These are phyloP conservation scores for Caenorhabditis virilis DNA, from an alignment of 2,888 invertebrate species.

Conservation along the genomic window DNA sequence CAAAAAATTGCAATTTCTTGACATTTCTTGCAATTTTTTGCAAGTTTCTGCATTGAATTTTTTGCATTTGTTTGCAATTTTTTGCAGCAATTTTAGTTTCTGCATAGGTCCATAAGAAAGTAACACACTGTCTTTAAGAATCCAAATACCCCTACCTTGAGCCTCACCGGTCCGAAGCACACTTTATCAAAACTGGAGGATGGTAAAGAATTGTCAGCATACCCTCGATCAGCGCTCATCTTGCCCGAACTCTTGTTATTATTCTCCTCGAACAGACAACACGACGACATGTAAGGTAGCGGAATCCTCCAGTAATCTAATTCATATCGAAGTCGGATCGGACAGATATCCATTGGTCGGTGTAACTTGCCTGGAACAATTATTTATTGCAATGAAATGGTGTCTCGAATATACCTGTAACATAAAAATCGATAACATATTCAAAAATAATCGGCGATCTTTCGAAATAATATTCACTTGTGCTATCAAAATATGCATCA, in stretches of 20 bases:
- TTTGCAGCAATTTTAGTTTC: no score
- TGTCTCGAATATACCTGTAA: no score
- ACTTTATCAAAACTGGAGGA: constrained; percentile 61
- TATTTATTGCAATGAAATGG: no score
- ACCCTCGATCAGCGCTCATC: constrained; percentile 27
- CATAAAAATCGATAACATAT: constrained; percentile 61
- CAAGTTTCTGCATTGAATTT: no score
- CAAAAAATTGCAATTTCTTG: no score
- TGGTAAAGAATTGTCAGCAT: constrained; percentile 48
- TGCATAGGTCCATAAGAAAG: no score
- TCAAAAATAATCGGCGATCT: constrained; percentile 64
- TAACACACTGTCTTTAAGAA: no score
- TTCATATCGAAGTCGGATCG: constrained; percentile 63
- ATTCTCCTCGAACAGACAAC: constrained; percentile 53
- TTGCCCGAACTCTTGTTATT: constrained; percentile 20
- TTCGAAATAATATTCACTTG: constrained; percentile 66
- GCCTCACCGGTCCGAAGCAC: constrained; percentile 20
- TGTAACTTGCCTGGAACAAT: constrained; percentile 64
- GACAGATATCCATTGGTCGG: constrained; percentile 66
- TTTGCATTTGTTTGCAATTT: no score
- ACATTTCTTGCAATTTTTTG: no score
- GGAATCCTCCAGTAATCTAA: constrained; percentile 66
- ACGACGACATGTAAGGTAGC: constrained; percentile 43
- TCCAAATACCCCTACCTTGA: no score
- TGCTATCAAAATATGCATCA: constrained; percentile 62